Base-by-base conservation (phyloP, 2,888 invertebrate species). In the Drosophila fulvimacula region DNA sequence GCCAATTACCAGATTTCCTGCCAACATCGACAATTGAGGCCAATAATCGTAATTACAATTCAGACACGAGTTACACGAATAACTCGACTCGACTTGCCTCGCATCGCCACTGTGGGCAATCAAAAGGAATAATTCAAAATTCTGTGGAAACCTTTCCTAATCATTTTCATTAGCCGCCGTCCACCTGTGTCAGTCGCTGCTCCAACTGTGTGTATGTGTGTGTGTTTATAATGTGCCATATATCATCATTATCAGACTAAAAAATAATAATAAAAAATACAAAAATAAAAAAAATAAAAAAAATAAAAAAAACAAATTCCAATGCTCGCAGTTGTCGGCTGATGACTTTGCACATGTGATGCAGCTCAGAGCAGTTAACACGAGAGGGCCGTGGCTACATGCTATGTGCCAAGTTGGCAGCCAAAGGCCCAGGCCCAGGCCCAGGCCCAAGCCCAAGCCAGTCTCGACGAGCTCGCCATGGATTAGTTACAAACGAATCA, bases 291-390 rank as follows among this genome's bases (percentile, higher is more conserved):
- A n/a, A n/a, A n/a, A n/a, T n/a, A 24, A 24, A 27, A 24, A 24
- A 21, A 36, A 11, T 27, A 27, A 27, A 27, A 48, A 48, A 48
- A 17, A 48, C 30, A 80, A 76, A 79, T 79, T 76, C 74, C 76
- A 64, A 81, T 70, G 73, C 57, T 44, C 69, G 73, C 66, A 46
- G 46, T 46, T 62, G 61, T 61, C 69, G 61, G 66, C 69, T 78
- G 87, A 86, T 86, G 87, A 88, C 85, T 86, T 88, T 81, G 85
- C 85, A 88, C 85, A 86, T 85, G 85, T 88, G 88, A 85, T 82
- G 80, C 82, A 76, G 69, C 72, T 59, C 61, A 61, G 53, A 76
- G 59, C 72, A 64, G 76, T 66, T 73, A 74, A 69, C 73, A 73
- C 72, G 73, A 73, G 55, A 73, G 42, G 67, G 59, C 65, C 68